Base-by-base conservation (phyloP, 2,888 invertebrate species). In the Anorthoa munda region DNA sequence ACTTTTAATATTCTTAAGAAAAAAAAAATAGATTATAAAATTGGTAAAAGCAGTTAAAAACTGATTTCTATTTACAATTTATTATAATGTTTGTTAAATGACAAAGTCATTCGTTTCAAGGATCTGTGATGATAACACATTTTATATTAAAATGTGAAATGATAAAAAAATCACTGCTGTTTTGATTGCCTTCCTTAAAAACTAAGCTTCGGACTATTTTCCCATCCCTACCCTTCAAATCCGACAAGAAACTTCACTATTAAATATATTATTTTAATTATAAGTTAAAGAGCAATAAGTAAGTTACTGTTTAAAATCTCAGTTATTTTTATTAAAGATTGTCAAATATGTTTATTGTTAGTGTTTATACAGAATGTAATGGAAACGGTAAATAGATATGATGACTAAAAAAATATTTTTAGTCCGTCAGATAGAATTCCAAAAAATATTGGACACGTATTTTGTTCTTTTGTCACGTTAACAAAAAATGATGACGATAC, bases 61-160 rank as follows among this genome's bases (percentile, higher is more conserved):
- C 67, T 50, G 55, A 66, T 59, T 77, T 66, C 21, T 81, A 71
- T 68, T 56, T 77, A 80, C 51, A 66, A 68, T 60, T 64, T 75
- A 67, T 79, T 67, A 65, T 61, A 69, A 48, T 69, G 50, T 86
- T 90, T 88, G 79, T 86, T 83, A 78, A 87, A 88, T 89, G 90
- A 88, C 88, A 71, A 71, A 86, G 88, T 89, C 87, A 87, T 87
- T 82, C 75, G 85, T 88, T 85, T 83, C 83, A 88, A 86, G 89
- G 89, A 94, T 93, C 95, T 95, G 95, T 95, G 95, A 95, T 95
- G 88, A 86, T 85, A 70, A 90, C 94, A 93, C 95, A 95, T 96
- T 95, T 96, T 95, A 94, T 94, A 96, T 96, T 95, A 96, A 96
- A 96, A 95, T 95, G 95, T 95, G 94, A 86, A 82, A 70, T 83